phyloP scores from a whole-genome alignment of 2,888 invertebrate genomes.

The Pherbina coryleti region DNA sequence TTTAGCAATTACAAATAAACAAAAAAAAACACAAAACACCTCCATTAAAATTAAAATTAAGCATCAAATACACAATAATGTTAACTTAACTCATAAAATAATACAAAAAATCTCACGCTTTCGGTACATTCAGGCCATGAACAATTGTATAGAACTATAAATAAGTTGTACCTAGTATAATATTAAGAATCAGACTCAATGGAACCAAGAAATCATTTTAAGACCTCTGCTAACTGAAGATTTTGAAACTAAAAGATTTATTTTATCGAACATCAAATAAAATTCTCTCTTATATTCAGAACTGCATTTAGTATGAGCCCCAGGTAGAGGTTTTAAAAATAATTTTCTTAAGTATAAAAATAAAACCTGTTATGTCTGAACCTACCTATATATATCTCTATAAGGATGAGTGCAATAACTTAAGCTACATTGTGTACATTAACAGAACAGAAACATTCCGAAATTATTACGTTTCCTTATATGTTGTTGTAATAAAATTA shows the following conservation, averaged over 20 bases:
- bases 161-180: background rate
- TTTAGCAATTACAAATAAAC: no score
- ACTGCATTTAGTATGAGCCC: slow-evolving; percentile 4
- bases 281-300: slow-evolving; percentile 7
- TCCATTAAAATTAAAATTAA: background rate
- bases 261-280: background rate
- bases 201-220: background rate
- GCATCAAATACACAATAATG: background rate
- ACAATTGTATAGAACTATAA: background rate
- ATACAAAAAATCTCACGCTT: slow-evolving; percentile 9
- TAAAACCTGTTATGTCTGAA: background rate
- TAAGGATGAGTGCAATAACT: background rate
- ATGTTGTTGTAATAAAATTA: no score
- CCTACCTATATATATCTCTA: background rate
- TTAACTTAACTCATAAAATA: background rate
- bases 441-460: no score
- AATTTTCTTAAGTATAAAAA: background rate
- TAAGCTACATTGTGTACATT: background rate
- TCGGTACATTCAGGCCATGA: slow-evolving; percentile 14
- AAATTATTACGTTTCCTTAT: no score
- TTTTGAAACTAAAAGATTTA: slow-evolving; percentile 7
- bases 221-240: background rate
- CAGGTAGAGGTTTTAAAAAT: background rate
- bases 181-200: background rate
- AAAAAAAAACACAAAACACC: background rate